These are phyloP conservation scores for Terrapene triunguis DNA, from an alignment of 2,113 vertebrate species.

Conservation along the genomic window DNA sequence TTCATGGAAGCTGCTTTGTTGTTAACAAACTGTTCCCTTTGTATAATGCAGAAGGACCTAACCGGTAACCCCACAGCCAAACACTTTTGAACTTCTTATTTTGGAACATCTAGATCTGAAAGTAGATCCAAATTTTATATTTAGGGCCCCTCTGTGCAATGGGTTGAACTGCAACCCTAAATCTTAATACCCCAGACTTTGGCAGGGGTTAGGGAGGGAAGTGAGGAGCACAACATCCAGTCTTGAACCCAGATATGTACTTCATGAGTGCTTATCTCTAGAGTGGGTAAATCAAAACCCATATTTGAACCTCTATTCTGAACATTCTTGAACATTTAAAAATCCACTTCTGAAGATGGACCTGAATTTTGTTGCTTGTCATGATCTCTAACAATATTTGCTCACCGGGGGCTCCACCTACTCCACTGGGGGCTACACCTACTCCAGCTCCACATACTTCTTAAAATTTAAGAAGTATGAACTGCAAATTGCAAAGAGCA, in stretches of 20 bases:
- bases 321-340: neutral
- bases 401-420: accelerated
- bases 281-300: neutral
- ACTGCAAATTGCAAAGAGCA: neutral
- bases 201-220: neutral
- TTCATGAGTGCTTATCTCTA: neutral
- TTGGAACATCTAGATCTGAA: neutral
- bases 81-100: neutral
- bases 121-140: accelerated
- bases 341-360: neutral
- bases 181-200: neutral
- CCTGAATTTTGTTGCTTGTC: neutral
- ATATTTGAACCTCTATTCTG: neutral
- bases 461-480: neutral
- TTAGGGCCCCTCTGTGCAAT: accelerated
- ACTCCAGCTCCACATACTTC: accelerated
- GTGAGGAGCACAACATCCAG: neutral
- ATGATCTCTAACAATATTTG: neutral
- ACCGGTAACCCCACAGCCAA: neutral
- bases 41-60: neutral
- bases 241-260: neutral
- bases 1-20: neutral
- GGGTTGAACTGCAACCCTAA: neutral
- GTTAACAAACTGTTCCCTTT: neutral
- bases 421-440: accelerated